These are phyloP conservation scores for Calonectris borealis DNA, from an alignment of 2,113 vertebrate genomes.

Conservation along the genomic window DNA sequence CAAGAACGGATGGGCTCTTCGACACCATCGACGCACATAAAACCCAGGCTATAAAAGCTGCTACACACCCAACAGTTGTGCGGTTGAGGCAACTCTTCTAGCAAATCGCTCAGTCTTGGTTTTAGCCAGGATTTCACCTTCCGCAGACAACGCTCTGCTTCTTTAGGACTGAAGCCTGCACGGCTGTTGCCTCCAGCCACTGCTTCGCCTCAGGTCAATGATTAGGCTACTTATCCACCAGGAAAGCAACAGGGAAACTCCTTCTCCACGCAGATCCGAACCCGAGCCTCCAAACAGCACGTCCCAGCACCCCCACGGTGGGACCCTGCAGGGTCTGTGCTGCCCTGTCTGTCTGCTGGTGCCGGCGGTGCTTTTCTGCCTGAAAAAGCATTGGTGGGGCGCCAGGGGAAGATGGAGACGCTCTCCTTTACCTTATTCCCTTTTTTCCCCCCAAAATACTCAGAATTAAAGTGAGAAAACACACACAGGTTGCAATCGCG, in stretches of 20 bases:
- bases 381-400: neutral
- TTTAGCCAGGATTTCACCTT: neutral
- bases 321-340: neutral
- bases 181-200: neutral
- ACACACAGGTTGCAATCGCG: fast-evolving
- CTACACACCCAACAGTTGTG: neutral
- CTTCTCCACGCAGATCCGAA: neutral
- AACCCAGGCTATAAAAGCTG: neutral
- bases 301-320: fast-evolving
- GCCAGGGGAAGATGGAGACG: fast-evolving
- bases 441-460: neutral
- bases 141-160: neutral
- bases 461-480: neutral
- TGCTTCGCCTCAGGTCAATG: fast-evolving
- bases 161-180: neutral
- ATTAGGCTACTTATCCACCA: neutral
- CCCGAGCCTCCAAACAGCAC: neutral
- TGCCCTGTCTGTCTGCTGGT: no score
- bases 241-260: fast-evolving
- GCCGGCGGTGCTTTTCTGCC: neutral
- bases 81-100: neutral
- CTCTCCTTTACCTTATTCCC: neutral
- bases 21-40: neutral
- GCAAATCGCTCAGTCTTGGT: neutral
- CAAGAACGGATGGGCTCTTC: no score